These are phyloP conservation scores for Microplitis manilae DNA, from an alignment of 2,888 invertebrate genomes.

Conservation along the genomic window DNA sequence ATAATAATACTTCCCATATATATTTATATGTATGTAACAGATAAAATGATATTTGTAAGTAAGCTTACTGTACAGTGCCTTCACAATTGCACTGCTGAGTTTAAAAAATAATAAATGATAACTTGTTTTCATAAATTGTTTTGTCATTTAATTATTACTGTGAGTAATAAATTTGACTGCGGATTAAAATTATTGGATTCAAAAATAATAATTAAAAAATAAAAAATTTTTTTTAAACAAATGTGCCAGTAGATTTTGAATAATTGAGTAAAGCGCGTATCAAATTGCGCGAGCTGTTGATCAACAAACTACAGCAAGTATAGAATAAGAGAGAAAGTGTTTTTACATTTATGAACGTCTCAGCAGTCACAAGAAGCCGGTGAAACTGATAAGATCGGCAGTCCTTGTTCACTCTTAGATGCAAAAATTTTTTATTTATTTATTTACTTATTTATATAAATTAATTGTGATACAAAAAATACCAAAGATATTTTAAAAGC, in stretches of 20 bases:
- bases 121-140: not conserved
- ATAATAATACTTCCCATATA: not conserved
- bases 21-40: not conserved
- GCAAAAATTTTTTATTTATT: not conserved
- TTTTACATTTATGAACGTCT: constrained; percentile 46
- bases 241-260: constrained; percentile 12
- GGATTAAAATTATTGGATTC: not conserved
- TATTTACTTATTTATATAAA: not conserved
- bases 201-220: not conserved
- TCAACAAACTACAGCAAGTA: constrained; percentile 4
- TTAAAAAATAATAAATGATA: not conserved
- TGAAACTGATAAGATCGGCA: constrained; percentile 40
- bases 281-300: constrained; percentile 13
- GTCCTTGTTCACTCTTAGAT: constrained; percentile 42
- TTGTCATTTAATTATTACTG: too few relatives aligned
- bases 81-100: not conserved
- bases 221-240: not conserved
- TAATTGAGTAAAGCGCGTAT: constrained; percentile 1
- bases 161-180: not conserved
- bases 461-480: not conserved
- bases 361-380: constrained; percentile 38
- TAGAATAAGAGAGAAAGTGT: constrained; percentile 50
- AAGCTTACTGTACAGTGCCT: not conserved
- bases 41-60: not conserved
- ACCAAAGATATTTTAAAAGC: not conserved